phyloP scores from a whole-genome alignment of 92 coral and sea anemone genomes.

The Pocillopora meandrina region DNA sequence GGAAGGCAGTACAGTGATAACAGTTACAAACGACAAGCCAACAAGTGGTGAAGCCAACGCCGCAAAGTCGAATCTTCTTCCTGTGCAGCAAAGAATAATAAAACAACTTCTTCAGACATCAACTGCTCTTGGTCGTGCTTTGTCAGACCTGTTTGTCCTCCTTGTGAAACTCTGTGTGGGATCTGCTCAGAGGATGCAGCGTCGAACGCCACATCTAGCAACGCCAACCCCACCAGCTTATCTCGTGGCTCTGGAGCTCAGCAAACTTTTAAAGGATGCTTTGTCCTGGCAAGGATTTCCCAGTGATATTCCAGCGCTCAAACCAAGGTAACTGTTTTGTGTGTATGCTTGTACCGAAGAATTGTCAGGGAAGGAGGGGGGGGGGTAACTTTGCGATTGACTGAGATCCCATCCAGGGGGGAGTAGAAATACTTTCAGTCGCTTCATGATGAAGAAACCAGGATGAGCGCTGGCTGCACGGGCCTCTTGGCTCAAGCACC shows the following conservation, averaged over 20 bases:
- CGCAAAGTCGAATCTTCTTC: conserved; percentile 66
- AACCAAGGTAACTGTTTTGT: conserved; percentile 53
- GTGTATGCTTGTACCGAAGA: too few relatives aligned
- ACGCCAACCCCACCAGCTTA: conserved; percentile 84
- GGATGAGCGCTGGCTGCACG: too few relatives aligned
- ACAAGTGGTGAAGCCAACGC: background rate
- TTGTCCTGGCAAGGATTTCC: conserved; percentile 80
- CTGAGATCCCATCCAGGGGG: too few relatives aligned
- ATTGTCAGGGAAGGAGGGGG: too few relatives aligned
- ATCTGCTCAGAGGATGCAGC: conserved; percentile 87
- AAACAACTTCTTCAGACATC: conserved; percentile 89
- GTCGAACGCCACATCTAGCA: conserved; percentile 86
- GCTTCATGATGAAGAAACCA: too few relatives aligned
- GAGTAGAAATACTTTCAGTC: too few relatives aligned
- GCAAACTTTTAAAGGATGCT: conserved; percentile 75
- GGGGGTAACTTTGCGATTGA: too few relatives aligned
- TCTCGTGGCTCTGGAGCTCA: conserved; percentile 78
- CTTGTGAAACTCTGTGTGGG: conserved; percentile 88
- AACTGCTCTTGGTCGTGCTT: conserved; percentile 82
- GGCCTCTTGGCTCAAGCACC: too few relatives aligned
- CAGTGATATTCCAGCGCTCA: conserved; percentile 56
- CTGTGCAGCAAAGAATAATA: conserved; percentile 76
- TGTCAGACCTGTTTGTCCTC: conserved; percentile 92
- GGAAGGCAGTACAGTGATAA: conserved; percentile 23
- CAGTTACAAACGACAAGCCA: conserved; percentile 20